Base-by-base conservation (phyloP, 2,888 invertebrate genomes). In the Acleris cristana region DNA sequence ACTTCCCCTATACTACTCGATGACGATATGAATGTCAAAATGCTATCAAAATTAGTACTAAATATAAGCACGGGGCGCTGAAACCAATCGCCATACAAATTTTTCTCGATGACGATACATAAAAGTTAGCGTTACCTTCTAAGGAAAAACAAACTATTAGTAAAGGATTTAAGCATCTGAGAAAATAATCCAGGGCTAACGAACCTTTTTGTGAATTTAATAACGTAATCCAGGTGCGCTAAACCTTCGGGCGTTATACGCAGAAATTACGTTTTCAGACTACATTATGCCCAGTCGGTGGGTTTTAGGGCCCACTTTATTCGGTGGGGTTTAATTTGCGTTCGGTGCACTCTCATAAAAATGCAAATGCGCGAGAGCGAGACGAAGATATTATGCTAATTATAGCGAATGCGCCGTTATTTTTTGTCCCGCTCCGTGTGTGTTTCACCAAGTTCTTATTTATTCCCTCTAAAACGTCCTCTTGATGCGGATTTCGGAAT, bases 311-410 rank as follows among this genome's bases (percentile, higher is more conserved):
- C 48, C 55, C 44, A 40, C 30, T 54, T 30, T 45, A 34, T 48
- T n/a, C 54, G 55, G 55, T 49, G 19, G 45, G 56, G 54, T 54
- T 55, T 74, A 76, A 74, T 70, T 71, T 69, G 71, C 71, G 74
- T 72, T 74, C 71, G 76, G 72, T 76, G 81, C 78, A 78, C 72
- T 79, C 78, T 82, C 79, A 82, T 83, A 81, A 83, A 83, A 82
- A 83, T 83, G 83, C 79, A 82, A 83, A 83, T 83, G 64, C 26
- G 45, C 52, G 34, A 55, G 65, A 62, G 62, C 51, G 64, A 53
- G 64, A 67, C 60, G 71, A 65, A 64, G 66, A 63, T 40, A 63
- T 64, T 63, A 61, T 65, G 62, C 67, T 67, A 67, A 71, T 69
- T 66, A 67, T 61, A 56, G 71, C 54, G 64, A 70, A 67, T 60